phyloP scores from a whole-genome alignment of 2,797 vertebrate species.

The Lagodon rhomboides region DNA sequence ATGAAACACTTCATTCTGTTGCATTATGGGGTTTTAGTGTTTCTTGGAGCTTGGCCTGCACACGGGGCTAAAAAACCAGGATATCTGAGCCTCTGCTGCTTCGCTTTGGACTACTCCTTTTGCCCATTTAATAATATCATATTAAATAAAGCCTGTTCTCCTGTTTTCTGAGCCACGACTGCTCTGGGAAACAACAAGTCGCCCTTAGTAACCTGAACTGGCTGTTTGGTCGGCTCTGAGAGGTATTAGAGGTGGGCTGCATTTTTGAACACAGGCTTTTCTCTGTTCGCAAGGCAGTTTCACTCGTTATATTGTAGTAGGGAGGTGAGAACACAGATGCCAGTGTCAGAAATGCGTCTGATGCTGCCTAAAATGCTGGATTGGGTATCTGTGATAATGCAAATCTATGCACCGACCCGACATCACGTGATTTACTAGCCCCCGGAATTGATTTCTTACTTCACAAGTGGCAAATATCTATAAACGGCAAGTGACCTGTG shows the following conservation, averaged over 20 bases:
- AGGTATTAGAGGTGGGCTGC: not conserved
- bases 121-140: not conserved
- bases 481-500: no score
- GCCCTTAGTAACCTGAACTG: not conserved
- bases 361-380: no score
- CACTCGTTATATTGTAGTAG: not conserved
- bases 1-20: not conserved
- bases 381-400: no score
- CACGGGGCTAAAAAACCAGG: not conserved
- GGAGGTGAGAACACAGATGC: no score
- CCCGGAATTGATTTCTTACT: no score
- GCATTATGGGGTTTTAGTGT: not conserved
- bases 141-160: not conserved
- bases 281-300: conserved; percentile 24
- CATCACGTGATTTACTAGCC: no score
- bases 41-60: not conserved
- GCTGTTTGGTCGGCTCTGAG: not conserved
- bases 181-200: conserved; percentile 7
- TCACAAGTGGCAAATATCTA: no score
- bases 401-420: no score
- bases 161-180: not conserved
- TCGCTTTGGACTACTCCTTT: not conserved
- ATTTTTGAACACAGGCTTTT: conserved; percentile 23
- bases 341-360: no score
- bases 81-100: not conserved